A percentile compares a stretch with the other conserved stretches of the same genome.
phyloP scores from a whole-genome alignment of 1,140 invertebrate species.

The Lasaia peninsularis region DNA sequence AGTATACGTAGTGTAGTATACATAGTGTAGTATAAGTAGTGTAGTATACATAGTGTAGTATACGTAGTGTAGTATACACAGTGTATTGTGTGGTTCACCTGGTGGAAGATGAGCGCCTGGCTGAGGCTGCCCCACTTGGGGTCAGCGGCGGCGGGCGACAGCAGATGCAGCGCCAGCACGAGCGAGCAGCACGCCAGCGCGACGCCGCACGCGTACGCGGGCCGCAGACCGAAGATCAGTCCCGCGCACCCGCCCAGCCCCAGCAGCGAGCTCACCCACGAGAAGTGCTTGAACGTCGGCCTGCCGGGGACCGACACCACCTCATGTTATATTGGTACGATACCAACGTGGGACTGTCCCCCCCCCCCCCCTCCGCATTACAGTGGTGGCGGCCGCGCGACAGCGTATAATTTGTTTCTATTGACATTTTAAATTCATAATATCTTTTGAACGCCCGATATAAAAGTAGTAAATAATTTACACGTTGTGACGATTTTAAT shows the following conservation, averaged over 20 bases:
- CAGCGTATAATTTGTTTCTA: too few species aligned
- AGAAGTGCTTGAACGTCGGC: conserved; percentile 97
- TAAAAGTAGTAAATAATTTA: too few species aligned
- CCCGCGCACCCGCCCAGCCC: conserved; percentile 91
- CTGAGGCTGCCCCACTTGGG: conserved; percentile 97
- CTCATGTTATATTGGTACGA: background rate
- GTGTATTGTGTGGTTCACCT: conserved; percentile 76
- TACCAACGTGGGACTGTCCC: too few species aligned
- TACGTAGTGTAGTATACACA: too few species aligned
- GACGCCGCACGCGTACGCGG: conserved; percentile 92
- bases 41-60: too few species aligned
- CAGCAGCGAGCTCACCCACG: conserved; percentile 93
- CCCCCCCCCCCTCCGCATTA: too few species aligned
- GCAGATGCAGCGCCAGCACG: conserved; percentile 93
- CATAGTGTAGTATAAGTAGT: too few species aligned
- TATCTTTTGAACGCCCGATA: too few species aligned
- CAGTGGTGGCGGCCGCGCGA: too few species aligned
- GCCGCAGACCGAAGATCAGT: conserved; percentile 98
- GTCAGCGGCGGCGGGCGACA: conserved; percentile 89
- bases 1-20: too few species aligned
- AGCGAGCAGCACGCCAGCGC: conserved; percentile 92
- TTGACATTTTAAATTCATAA: too few species aligned
- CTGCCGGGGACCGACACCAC: conserved; percentile 70
- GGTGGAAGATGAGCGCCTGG: conserved; percentile 99
- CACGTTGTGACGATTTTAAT: too few species aligned